Base-by-base conservation (phyloP, 2,113 vertebrate species). In the Drymodes brunneopygia region DNA sequence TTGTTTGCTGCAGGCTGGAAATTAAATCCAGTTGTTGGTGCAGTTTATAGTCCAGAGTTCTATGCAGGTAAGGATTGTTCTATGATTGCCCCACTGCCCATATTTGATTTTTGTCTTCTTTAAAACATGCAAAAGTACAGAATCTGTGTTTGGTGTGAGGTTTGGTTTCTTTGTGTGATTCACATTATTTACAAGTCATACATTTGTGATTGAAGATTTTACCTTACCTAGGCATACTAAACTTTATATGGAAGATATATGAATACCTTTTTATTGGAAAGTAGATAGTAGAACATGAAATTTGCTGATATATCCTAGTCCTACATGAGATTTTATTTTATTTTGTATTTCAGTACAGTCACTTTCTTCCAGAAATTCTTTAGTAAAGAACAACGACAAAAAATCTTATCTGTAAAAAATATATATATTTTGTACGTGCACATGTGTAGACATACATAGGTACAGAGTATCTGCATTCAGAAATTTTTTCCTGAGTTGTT, bases 21-120 rank as follows among this genome's bases (percentile, higher is more conserved):
- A 98, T 98, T 99, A 98, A 99, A 99, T 99, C 99, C 99, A 98
- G 99, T 99, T 97, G 98, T 99, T 95, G 99, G 99, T 96, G 99
- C 99, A 80, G 99, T 99, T 97, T 99, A 99, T 98, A 99, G 99
- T 98, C 99, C 99, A 94, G 99, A 99, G 98, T 99, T 99, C 99
- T 99, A 99, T 99, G 99, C 99, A 99, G 99, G 99, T 99, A 98
- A 98, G 96, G 89, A 64, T 90, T 92, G 35, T 4, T 35, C 58
- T 73, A 17, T 92, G 79, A 62, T 94, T 40, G 48, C 77, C 50
- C 44, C 15, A 50, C 8, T 61, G 47, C 8, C 61, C 66, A 21
- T 86, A 21, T 92, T 81, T 66, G 35, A 62, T 94, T 92, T 79
- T 45, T 66, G 9, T 54, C 3, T 61, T 80, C 69, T 81, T 81